Evolutionary conservation across 1,140 invertebrate species (phyloP).

Genomic region (Zelostemma sp.): DNA sequence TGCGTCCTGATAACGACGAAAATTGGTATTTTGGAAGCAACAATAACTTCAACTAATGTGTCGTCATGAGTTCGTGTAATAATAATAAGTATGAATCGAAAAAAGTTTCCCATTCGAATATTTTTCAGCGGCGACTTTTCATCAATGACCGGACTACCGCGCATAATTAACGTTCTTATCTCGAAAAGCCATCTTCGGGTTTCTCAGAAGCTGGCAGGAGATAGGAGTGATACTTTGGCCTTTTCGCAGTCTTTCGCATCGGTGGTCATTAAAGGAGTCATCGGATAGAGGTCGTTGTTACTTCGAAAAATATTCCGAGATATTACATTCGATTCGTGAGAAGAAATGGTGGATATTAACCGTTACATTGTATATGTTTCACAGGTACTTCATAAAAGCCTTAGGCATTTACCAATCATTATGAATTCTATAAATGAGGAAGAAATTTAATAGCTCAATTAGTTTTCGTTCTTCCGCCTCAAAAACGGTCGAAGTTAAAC

Average conservation of each 20-base stretch:
- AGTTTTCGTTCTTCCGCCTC: background rate
- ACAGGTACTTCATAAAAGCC: conserved; percentile 1
- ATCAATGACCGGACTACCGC: conserved; percentile 8
- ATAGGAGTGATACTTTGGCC: background rate
- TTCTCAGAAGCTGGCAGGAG: too few species aligned
- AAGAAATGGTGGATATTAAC: conserved; percentile 9
- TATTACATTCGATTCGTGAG: conserved; percentile 11
- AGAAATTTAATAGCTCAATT: conserved; percentile 16
- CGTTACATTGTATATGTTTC: conserved; percentile 2
- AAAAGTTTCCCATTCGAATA: too few species aligned
- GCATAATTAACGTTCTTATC: conserved; percentile 18
- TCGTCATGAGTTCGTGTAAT: too few species aligned
- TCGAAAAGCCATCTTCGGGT: conserved; percentile 48
- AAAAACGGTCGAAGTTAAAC: background rate
- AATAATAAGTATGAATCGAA: too few species aligned
- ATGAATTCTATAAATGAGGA: conserved; percentile 15
- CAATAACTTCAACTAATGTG: too few species aligned
- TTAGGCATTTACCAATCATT: background rate
- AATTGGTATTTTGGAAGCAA: too few species aligned
- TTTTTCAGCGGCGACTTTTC: background rate
- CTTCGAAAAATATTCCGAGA: conserved; percentile 21
- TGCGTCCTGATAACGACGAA: too few species aligned
- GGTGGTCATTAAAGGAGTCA: conserved; percentile 30
- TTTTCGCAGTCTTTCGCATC: background rate
- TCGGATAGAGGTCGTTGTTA: conserved; percentile 33